Conservation (phyloP, 2,113 vertebrate genomes). For the Psephotus haematonotus region DNA sequence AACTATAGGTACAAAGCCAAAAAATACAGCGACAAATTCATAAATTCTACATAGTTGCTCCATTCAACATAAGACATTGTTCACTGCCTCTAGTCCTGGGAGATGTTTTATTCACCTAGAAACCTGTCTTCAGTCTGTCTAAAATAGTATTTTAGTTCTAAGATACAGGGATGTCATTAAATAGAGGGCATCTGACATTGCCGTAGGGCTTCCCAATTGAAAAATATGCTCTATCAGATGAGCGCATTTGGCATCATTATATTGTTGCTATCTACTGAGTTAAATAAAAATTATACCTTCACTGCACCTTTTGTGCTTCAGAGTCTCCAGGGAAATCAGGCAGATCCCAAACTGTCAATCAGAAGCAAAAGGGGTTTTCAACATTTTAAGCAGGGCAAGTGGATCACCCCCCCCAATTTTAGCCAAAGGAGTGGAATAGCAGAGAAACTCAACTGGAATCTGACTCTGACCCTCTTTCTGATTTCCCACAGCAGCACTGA, state of each 20-base stretch:
- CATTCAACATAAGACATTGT: slow-evolving; percentile 10
- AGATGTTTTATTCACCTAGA: slow-evolving; percentile 29
- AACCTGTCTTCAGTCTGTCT: slow-evolving; percentile 15
- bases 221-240: slow-evolving; percentile 5
- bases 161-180: slow-evolving; percentile 29
- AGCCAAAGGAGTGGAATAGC: neutral
- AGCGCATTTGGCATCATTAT: neutral
- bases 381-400: neutral
- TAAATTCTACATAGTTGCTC: slow-evolving; percentile 11
- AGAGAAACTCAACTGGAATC: neutral
- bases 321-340: neutral
- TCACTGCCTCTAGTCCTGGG: neutral
- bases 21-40: slow-evolving; percentile 13
- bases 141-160: slow-evolving; percentile 36
- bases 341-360: neutral
- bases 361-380: neutral
- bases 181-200: slow-evolving; percentile 35
- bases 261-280: neutral
- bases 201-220: neutral
- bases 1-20: slow-evolving; percentile 27
- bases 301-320: neutral
- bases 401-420: neutral
- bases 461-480: neutral
- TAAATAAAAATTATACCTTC: slow-evolving; percentile 13
- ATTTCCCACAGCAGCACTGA: neutral